Percentiles rank a stretch among this genome's conserved stretches.
phyloP scores from a whole-genome alignment of 2,113 vertebrate species.

The Acanthochromis polyacanthus region DNA sequence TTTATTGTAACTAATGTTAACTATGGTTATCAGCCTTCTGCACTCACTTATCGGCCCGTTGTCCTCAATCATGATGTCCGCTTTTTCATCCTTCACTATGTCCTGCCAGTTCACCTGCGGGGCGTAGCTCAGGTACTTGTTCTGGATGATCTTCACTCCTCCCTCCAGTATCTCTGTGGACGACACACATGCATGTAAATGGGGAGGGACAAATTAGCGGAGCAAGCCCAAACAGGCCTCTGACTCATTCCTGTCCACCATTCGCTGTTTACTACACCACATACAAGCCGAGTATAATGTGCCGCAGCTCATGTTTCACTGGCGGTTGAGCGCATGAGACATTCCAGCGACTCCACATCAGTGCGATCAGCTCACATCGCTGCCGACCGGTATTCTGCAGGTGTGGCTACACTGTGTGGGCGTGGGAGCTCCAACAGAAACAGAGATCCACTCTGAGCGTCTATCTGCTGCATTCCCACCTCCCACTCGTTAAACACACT shows the following conservation, averaged over 20 bases:
- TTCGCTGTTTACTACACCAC: constrained; percentile 52
- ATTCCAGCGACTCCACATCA: constrained; percentile 65
- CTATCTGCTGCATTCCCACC: constrained; percentile 34
- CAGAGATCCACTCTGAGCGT: constrained; percentile 11
- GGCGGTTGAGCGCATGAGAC: constrained; percentile 49
- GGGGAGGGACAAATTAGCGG: constrained; percentile 26
- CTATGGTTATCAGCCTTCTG: background rate
- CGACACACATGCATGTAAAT: constrained; percentile 57
- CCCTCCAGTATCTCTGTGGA: constrained; percentile 92
- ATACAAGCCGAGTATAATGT: constrained; percentile 14
- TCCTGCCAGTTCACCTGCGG: constrained; percentile 91
- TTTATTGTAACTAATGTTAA: background rate
- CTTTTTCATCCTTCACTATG: constrained; percentile 85
- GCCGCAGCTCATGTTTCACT: constrained; percentile 59
- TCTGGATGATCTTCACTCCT: constrained; percentile 89
- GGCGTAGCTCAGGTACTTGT: constrained; percentile 90
- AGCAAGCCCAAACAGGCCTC: constrained; percentile 54
- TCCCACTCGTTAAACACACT: constrained; percentile 56
- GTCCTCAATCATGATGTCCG: constrained; percentile 79
- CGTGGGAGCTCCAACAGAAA: constrained; percentile 58
- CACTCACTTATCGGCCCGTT: constrained; percentile 84
- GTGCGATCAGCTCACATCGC: constrained; percentile 19
- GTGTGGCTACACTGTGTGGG: constrained; percentile 61
- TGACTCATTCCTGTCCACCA: constrained; percentile 55
- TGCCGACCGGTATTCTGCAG: constrained; percentile 16